Base-by-base conservation (phyloP, 2,888 invertebrate genomes). In the Ophioninae sp. region DNA sequence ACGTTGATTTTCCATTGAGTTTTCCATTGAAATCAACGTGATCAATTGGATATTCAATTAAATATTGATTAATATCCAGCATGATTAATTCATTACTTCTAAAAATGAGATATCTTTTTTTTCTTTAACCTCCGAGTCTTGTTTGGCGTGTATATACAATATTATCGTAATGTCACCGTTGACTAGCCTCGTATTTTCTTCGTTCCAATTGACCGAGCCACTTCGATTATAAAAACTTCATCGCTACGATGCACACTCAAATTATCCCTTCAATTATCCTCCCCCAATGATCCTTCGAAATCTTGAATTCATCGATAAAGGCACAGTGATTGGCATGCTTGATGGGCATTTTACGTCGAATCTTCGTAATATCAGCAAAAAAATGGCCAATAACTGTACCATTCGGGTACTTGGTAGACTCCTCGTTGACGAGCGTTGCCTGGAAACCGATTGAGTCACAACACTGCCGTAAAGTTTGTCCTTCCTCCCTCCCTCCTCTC, bases 391-490 rank as follows among this genome's bases (percentile, higher is more conserved):
- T 77, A 44, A 77, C 68, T 67, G 61, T 44, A 8, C 23, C 1
- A 7, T 7, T 13, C 2, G 81, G 70, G 70, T 70, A 81, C 50
- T 30, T 76, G 73, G 73, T 44, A 3, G 82, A 81, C 75, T 69
- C 57, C 23, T 78, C 44, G 69, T 30, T 30, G 13, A 75, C 62
- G 69, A 72, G 73, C 76, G 86, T 86, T 86, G 86, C 85, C 65
- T 86, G 80, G 85, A 83, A 68, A 86, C 85, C 30, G 68, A 70
- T 79, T 37, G 77, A 79, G 79, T 64, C 86, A 86, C 84, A 86
- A 86, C 86, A 86, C 78, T 44, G 70, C 73, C 78, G 69, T 68
- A 61, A 37, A 68, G 57, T 76, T 57, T 74, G 59, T 30, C 68
- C 59, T 65, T 39, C 62, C 67, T 69, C 64, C 57, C 68, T 68